Percentiles rank a stretch among this genome's conserved stretches.
Evolutionary conservation across 2,888 invertebrate genomes (phyloP).

Genomic region (Chironomus riparius): DNA sequence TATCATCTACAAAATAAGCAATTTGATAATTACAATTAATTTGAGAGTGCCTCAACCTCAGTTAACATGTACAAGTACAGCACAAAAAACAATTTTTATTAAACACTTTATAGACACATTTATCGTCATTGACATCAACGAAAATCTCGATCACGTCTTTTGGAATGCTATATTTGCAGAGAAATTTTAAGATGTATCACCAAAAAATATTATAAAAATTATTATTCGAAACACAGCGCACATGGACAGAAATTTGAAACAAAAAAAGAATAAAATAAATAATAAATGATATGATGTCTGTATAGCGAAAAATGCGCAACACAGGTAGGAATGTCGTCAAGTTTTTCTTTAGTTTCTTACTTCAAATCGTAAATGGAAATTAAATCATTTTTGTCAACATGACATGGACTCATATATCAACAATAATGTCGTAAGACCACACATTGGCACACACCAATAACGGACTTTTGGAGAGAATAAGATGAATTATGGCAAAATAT

Average conservation of each 20-base stretch:
- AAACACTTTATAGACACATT: too few species aligned
- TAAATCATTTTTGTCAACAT: constrained; percentile 22
- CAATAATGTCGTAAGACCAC: constrained; percentile 15
- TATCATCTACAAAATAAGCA: too few species aligned
- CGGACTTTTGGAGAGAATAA: background rate
- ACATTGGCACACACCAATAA: constrained; percentile 2
- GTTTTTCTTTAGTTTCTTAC: background rate
- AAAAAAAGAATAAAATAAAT: background rate
- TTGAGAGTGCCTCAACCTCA: too few species aligned
- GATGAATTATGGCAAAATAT: background rate
- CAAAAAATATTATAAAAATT: background rate
- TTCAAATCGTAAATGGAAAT: constrained; percentile 19
- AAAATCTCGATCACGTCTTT: background rate
- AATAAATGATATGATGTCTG: background rate
- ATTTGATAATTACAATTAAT: too few species aligned
- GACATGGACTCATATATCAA: constrained; percentile 13
- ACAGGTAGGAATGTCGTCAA: constrained; percentile 7
- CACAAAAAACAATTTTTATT: too few species aligned
- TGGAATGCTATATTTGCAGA: background rate
- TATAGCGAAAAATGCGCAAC: background rate
- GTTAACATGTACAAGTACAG: too few species aligned
- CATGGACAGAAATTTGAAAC: background rate
- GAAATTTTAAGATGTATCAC: background rate
- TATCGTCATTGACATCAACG: too few species aligned
- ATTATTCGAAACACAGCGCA: background rate